Conservation (phyloP, 2,113 vertebrate species). For the Pithys albifrons region DNA sequence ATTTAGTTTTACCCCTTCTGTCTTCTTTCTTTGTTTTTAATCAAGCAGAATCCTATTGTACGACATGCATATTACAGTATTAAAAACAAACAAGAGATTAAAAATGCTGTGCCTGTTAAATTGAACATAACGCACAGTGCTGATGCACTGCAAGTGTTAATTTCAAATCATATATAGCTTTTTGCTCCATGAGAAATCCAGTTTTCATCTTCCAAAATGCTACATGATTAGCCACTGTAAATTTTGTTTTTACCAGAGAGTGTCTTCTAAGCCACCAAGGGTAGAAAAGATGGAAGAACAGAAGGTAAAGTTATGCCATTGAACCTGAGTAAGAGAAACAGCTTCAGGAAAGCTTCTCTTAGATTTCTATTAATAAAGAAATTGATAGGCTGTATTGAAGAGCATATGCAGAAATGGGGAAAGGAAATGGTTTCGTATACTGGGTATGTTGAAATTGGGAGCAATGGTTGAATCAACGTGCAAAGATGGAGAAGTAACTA, state of each 20-base stretch:
- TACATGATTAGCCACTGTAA: neutral
- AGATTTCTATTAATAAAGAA: neutral
- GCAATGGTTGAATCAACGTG: accelerated
- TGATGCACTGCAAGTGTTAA: neutral
- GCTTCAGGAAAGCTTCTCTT: neutral
- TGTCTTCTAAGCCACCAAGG: neutral
- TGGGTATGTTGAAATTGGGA: neutral
- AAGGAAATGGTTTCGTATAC: neutral
- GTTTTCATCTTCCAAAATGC: neutral
- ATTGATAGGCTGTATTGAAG: neutral
- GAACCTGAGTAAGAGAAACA: neutral
- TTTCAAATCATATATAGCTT: neutral
- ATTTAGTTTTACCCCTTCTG: neutral
- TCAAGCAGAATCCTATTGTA: neutral
- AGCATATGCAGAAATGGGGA: neutral
- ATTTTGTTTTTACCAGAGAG: neutral
- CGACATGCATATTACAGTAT: neutral
- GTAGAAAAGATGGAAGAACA: neutral
- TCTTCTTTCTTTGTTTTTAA: neutral
- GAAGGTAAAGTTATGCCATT: neutral
- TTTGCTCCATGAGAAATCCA: neutral
- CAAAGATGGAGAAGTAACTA: neutral
- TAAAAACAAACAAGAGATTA: neutral
- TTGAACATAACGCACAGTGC: neutral
- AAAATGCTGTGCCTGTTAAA: neutral